Base-by-base conservation (phyloP, 2,888 invertebrate genomes). In the Caenorhabditis doughertyi region DNA sequence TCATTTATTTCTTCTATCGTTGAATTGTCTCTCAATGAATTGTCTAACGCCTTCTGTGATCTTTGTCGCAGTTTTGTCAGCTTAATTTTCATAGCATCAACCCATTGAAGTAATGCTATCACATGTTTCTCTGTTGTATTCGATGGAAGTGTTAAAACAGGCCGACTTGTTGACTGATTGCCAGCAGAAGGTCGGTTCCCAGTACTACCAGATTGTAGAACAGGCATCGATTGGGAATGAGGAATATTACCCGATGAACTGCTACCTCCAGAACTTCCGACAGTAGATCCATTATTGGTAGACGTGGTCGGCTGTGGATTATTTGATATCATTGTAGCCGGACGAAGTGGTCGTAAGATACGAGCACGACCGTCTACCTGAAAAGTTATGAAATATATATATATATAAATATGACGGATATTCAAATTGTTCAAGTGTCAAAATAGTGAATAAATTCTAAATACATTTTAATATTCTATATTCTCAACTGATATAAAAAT, bases 361-460 rank as follows among this genome's bases (percentile, higher is more conserved):
- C 79, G 79, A 44, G 79, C 79, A n/a, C 79, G 71, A 35, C 79
- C 79, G 71, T 79, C 79, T 49, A 79, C 44, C 79, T 79, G 56
- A 11, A 74, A n/a, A n/a, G n/a, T n/a, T n/a, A n/a, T n/a, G n/a
- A n/a, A n/a, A n/a, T n/a, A n/a, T n/a, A n/a, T n/a, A n/a, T n/a
- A n/a, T n/a, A n/a, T n/a, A n/a, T n/a, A n/a, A n/a, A n/a, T n/a
- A n/a, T n/a, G n/a, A n/a, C n/a, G n/a, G n/a, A n/a, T n/a, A n/a
- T n/a, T n/a, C n/a, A n/a, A n/a, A n/a, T n/a, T n/a, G n/a, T n/a
- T n/a, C n/a, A n/a, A n/a, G n/a, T n/a, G n/a, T n/a, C n/a, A n/a
- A n/a, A n/a, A n/a, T n/a, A n/a, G n/a, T n/a, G n/a, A n/a, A n/a
- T 32, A 32, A 9, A 32, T 32, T 32, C 32, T 32, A 32, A 32